A percentile compares a stretch with the other conserved stretches of the same genome.
Evolutionary conservation across 2,113 vertebrate genomes (phyloP).

Genomic region (Alces alces): DNA sequence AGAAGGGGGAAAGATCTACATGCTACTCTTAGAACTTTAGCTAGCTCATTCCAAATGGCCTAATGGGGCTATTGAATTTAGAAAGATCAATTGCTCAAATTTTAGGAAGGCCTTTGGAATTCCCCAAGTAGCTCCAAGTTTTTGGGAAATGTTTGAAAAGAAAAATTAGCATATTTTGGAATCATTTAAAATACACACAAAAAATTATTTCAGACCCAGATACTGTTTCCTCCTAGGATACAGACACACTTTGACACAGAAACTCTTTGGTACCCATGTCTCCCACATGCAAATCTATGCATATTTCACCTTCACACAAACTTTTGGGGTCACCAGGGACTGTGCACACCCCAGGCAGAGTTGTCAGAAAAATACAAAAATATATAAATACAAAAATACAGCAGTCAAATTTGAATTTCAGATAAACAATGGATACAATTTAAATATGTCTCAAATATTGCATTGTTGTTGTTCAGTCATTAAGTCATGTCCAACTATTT

Average conservation of each 20-base stretch:
- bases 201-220: not conserved
- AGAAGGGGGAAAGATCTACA: not conserved
- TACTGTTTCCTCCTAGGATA: not conserved
- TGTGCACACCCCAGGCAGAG: not conserved
- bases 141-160: constrained; percentile 37
- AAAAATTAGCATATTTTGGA: not conserved
- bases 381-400: not conserved
- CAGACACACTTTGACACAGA: not conserved
- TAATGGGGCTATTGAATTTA: constrained; percentile 30
- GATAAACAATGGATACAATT: not conserved
- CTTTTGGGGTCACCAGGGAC: not conserved
- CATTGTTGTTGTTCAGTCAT: not conserved
- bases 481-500: not conserved
- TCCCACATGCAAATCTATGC: not conserved
- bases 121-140: not conserved
- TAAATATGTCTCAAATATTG: not conserved
- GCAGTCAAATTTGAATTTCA: not conserved
- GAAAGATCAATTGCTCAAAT: not conserved
- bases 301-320: not conserved
- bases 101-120: constrained; percentile 16
- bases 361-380: not conserved
- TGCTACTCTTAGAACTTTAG: not conserved
- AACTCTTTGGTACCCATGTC: not conserved
- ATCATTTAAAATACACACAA: not conserved
- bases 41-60: constrained; percentile 25